phyloP scores from a whole-genome alignment of 2,797 vertebrate genomes.

The Darevskia nairensis region DNA sequence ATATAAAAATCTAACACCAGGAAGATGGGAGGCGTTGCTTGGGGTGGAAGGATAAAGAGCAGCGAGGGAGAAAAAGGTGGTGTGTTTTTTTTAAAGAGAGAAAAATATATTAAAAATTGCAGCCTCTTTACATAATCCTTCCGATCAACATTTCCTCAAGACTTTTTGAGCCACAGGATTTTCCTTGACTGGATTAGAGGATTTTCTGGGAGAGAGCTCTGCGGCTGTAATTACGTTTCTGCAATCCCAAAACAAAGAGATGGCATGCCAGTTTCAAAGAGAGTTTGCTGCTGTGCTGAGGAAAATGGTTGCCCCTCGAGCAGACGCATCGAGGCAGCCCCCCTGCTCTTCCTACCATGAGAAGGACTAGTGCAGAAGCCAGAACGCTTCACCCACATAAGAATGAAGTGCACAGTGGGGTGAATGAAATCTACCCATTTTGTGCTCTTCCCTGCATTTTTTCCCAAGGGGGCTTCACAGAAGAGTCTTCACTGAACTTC shows the following conservation, averaged over 20 bases:
- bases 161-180: conserved; percentile 64
- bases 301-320: conserved; percentile 55
- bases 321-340: conserved; percentile 23
- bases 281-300: conserved; percentile 73
- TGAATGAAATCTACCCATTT: background rate
- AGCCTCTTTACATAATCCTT: conserved; percentile 66
- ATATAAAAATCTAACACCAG: background rate
- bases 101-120: background rate
- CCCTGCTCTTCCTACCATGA: background rate
- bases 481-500: background rate
- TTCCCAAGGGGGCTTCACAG: too few species aligned
- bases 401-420: background rate
- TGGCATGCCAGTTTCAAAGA: conserved; percentile 80
- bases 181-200: conserved; percentile 68
- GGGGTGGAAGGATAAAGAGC: conserved; percentile 33
- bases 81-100: too few species aligned
- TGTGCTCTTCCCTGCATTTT: too few species aligned
- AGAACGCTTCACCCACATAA: background rate
- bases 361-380: background rate
- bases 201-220: conserved; percentile 74
- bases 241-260: conserved; percentile 79
- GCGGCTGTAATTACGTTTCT: conserved; percentile 83
- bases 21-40: conserved; percentile 21
- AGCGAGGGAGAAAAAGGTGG: conserved; percentile 5
- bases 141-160: conserved; percentile 62